These are phyloP conservation scores for Caenorhabditis japonica DNA, from an alignment of 2,888 invertebrate species.

Conservation along the genomic window DNA sequence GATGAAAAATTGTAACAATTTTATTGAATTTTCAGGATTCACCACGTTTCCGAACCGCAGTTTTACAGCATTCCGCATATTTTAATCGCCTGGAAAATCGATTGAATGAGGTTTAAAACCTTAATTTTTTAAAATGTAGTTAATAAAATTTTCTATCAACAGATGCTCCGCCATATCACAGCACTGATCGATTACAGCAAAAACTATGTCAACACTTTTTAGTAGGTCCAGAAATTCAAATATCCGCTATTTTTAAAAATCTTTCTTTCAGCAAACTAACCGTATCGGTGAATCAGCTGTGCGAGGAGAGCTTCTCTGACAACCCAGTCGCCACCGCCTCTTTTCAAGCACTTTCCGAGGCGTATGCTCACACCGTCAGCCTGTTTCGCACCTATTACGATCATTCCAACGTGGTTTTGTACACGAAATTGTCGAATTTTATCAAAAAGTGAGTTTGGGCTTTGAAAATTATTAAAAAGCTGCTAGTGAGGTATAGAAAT, in stretches of 20 bases:
- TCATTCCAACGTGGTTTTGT: slow-evolving; percentile 53
- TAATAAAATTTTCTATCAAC: background rate
- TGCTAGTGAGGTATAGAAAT: too few species aligned
- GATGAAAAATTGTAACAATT: background rate
- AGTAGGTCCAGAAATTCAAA: slow-evolving; percentile 81
- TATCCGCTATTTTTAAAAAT: background rate
- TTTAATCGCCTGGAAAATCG: slow-evolving; percentile 62
- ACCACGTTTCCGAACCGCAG: slow-evolving; percentile 54
- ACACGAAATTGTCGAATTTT: slow-evolving; percentile 62
- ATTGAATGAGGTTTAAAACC: slow-evolving; percentile 58
- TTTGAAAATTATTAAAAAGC: background rate
- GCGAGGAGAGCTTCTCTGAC: slow-evolving; percentile 86
- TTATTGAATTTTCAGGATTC: slow-evolving; percentile 44
- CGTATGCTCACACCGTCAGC: slow-evolving; percentile 67
- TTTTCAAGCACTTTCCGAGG: slow-evolving; percentile 67
- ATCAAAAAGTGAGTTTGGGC: slow-evolving; percentile 83
- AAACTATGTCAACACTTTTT: slow-evolving; percentile 90
- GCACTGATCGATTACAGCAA: slow-evolving; percentile 93
- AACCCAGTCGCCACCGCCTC: slow-evolving; percentile 81
- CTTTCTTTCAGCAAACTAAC: slow-evolving; percentile 79
- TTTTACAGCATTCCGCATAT: slow-evolving; percentile 58
- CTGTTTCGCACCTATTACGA: slow-evolving; percentile 58
- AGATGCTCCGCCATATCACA: slow-evolving; percentile 88
- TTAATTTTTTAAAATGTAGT: background rate
- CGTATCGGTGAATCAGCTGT: slow-evolving; percentile 90